Base-by-base conservation (phyloP, 2,888 invertebrate genomes). In the Penaeus monodon region DNA sequence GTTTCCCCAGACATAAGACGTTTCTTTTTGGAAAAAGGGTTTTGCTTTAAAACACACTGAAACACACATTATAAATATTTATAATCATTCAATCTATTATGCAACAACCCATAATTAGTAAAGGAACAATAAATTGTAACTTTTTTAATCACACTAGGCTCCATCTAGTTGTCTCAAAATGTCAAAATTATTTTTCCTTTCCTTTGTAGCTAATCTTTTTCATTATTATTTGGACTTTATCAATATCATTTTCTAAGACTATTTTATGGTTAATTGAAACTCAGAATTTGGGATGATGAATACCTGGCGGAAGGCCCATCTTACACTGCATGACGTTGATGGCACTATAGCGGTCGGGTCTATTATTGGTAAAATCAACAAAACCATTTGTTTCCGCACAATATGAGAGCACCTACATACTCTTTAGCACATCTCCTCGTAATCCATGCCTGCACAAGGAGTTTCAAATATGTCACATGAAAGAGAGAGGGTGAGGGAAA, bases 271-370 rank as follows among this genome's bases (percentile, higher is more conserved):
- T 17, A 68, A 10, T 10, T 44, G 44, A 68, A 68, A 0, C 10
- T 27, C 12, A n/a, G 12, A 68, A 57, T 29, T n/a, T 20, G 22
- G 44, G 49, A n/a, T 44, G n/a, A 57, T 2, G n/a, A 29, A 63
- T 24, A 89, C 89, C 88, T 90, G 90, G 27, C 88, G 90, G 89
- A 8, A 90, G 73, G 6, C 89, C 90, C 80, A 82, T 76, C 66
- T 85, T 85, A 89, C 63, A n/a, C 79, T 38, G 88, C 78, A 17
- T 82, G 91, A 92, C 97, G 97, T 99, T 99, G 20, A 99, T 96
- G 0, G 96, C 96, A 82, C 95, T 94, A 91, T 99, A 98, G 85
- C 95, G 93, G 91, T 98, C 97, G 0, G 95, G 93, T 65, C 94
- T 94, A 90, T 95, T 95, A 84, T 94, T 0, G 95, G 93, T 0